Conservation (phyloP, 2,797 vertebrate genomes). For the Danio kyathit region DNA sequence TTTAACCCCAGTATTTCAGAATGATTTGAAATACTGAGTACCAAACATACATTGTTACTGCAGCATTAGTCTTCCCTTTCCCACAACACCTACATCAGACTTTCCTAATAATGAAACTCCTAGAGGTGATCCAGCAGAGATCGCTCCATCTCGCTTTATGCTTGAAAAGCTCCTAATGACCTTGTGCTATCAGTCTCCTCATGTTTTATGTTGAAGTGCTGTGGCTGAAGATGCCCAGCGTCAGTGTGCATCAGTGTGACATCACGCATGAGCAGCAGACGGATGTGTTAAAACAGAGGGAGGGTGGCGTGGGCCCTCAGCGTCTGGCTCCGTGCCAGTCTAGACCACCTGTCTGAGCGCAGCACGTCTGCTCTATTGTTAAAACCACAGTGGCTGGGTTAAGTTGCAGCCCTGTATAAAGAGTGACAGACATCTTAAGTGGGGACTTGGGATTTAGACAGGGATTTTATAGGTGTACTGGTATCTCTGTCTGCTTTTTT, state of each 20-base stretch:
- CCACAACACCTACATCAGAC: too few relatives aligned
- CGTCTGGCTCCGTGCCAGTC: constrained; percentile 42
- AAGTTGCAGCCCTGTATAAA: constrained; percentile 47
- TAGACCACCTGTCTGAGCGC: constrained; percentile 55
- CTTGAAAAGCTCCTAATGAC: not conserved
- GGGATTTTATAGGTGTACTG: constrained; percentile 44
- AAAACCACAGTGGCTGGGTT: constrained; percentile 50
- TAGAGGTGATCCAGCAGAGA: constrained; percentile 14
- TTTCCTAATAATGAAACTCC: not conserved
- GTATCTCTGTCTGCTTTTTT: constrained; percentile 1
- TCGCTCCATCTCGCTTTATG: not conserved
- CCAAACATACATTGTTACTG: too few relatives aligned
- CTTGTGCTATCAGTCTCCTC: not conserved
- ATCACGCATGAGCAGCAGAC: constrained; percentile 20
- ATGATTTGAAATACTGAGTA: too few relatives aligned
- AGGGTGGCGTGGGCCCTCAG: constrained; percentile 37
- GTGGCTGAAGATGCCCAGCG: not conserved
- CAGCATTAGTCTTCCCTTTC: too few relatives aligned
- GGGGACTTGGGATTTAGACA: constrained; percentile 35
- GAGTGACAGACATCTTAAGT: constrained; percentile 56
- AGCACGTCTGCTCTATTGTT: constrained; percentile 54
- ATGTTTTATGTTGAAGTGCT: not conserved
- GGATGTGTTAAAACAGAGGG: constrained; percentile 35
- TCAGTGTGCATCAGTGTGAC: constrained; percentile 12
- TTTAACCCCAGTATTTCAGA: too few relatives aligned